Evolutionary conservation across 2,113 vertebrate species (phyloP).

Genomic region (Chrysochloris asiatica): DNA sequence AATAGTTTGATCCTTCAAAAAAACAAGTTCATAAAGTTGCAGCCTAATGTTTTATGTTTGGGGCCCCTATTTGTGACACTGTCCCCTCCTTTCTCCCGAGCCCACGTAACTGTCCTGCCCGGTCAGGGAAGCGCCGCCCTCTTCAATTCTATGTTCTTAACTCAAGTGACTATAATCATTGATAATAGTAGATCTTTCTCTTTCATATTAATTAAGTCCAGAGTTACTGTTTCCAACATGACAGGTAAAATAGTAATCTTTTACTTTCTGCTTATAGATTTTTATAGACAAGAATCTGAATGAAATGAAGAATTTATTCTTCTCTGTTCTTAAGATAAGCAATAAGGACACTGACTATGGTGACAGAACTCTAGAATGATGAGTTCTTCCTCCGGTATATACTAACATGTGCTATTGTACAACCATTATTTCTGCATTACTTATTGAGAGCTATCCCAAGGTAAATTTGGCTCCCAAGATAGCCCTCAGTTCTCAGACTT

Average conservation of each 20-base stretch:
- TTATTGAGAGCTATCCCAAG: background rate
- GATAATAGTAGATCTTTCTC: background rate
- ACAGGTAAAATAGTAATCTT: background rate
- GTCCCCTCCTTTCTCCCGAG: too few species aligned
- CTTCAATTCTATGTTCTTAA: background rate
- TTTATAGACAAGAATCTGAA: slow-evolving; percentile 40
- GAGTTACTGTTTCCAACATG: background rate
- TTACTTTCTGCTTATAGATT: slow-evolving; percentile 19
- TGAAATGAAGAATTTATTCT: background rate
- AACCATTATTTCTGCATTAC: background rate
- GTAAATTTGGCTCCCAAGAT: background rate
- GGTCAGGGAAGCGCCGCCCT: too few species aligned
- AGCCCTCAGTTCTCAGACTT: background rate
- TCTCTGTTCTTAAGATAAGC: background rate
- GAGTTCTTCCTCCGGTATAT: background rate
- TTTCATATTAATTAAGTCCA: slow-evolving; percentile 42
- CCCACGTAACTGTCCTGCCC: too few species aligned
- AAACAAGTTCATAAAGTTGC: too few species aligned
- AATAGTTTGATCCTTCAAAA: too few species aligned
- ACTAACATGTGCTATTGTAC: background rate
- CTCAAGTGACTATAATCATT: background rate
- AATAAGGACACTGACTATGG: background rate
- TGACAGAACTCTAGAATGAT: background rate
- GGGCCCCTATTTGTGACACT: too few species aligned
- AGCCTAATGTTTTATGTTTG: too few species aligned